Percentiles rank a stretch among this genome's conserved stretches.
Evolutionary conservation across 2,888 invertebrate species (phyloP).

Genomic region (Cephus nigrinus): DNA sequence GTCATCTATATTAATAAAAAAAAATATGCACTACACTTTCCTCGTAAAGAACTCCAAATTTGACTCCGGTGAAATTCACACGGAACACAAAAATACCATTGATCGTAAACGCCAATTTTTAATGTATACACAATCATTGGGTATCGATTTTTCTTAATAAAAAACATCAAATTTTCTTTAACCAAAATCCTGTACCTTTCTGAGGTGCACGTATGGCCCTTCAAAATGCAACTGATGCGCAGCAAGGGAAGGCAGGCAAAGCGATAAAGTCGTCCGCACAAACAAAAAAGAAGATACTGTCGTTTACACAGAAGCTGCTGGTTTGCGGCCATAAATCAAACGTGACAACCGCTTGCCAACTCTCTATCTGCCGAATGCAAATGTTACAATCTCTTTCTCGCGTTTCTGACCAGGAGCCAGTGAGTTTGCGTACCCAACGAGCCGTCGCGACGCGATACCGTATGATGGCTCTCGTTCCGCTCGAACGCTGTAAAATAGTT

Average conservation of each 20-base stretch:
- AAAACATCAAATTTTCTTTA: background rate
- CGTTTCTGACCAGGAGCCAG: slow-evolving; percentile 1
- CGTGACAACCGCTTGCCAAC: slow-evolving; percentile 39
- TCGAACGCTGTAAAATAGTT: background rate
- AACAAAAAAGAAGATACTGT: slow-evolving; percentile 32
- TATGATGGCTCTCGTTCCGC: background rate
- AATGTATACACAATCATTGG: background rate
- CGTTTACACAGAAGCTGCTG: slow-evolving; percentile 39
- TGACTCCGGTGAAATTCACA: too few species aligned
- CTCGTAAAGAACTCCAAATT: background rate
- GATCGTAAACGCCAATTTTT: background rate
- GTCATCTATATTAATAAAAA: background rate
- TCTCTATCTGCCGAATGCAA: slow-evolving; percentile 43
- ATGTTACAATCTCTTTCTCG: slow-evolving; percentile 15
- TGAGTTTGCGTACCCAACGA: slow-evolving; percentile 6
- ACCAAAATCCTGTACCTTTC: background rate
- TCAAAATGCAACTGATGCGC: background rate
- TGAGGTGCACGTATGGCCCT: background rate
- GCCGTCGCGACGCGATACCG: background rate
- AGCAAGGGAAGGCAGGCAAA: background rate
- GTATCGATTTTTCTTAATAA: background rate
- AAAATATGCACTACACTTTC: background rate
- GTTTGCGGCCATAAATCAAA: slow-evolving; percentile 54
- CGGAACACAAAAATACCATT: background rate
- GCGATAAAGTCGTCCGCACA: slow-evolving; percentile 30